Evolutionary conservation across 1,140 invertebrate genomes (phyloP).

Genomic region (Bombus waltoni): DNA sequence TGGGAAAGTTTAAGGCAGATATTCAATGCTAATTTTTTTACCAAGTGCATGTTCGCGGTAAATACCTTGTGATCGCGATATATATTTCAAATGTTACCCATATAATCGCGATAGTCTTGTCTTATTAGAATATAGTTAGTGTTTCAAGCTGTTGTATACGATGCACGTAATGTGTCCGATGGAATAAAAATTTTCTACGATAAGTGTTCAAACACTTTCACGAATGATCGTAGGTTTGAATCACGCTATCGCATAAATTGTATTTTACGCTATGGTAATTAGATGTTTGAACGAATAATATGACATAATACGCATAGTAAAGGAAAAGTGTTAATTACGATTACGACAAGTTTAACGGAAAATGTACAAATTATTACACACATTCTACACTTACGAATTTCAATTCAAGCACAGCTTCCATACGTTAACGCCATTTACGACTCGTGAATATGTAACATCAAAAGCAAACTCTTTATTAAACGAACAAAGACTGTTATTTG

Average conservation of each 20-base stretch:
- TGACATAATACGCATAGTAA: not conserved
- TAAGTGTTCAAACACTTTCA: not conserved
- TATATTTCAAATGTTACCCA: not conserved
- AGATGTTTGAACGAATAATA: not conserved
- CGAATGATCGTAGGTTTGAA: not conserved
- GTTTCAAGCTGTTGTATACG: not conserved
- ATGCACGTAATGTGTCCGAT: not conserved
- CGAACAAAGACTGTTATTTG: not conserved
- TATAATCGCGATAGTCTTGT: not conserved
- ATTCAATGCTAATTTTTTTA: not conserved
- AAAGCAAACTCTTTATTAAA: not conserved
- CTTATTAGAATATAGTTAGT: not conserved
- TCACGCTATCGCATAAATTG: not conserved
- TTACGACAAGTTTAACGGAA: not conserved
- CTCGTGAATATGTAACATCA: not conserved
- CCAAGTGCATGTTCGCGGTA: not conserved
- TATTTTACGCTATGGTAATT: not conserved
- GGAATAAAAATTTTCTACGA: not conserved
- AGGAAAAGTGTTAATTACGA: not conserved
- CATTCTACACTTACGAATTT: not conserved
- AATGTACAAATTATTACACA: too few relatives aligned
- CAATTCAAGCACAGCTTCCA: not conserved
- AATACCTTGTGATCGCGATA: not conserved
- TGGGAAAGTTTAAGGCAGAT: too few relatives aligned
- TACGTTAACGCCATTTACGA: not conserved